Evolutionary conservation across 2,888 invertebrate genomes (phyloP).

Genomic region (Synanthedon myopaeformis): DNA sequence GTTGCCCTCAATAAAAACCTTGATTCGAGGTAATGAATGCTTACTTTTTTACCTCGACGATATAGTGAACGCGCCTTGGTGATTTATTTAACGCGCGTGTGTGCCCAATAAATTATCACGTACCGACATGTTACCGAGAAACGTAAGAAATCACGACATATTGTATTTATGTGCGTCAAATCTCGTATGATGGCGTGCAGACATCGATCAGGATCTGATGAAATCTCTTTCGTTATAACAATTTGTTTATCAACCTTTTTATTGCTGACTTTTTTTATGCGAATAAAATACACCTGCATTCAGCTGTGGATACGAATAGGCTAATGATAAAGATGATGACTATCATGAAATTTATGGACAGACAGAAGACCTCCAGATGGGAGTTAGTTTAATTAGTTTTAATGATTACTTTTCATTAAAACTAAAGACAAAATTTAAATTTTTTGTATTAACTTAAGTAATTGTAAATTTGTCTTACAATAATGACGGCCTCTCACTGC

Average conservation of each 20-base stretch:
- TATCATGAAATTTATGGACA: no score
- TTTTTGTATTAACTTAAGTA: no score
- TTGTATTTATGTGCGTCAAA: constrained; percentile 4
- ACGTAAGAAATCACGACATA: neutral
- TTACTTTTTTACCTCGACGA: constrained; percentile 11
- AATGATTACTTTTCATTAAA: no score
- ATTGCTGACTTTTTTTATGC: no score
- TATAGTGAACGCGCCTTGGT: constrained; percentile 9
- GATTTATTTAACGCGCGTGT: constrained; percentile 12
- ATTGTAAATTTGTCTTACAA: no score
- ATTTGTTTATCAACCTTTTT: neutral
- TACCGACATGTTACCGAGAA: constrained; percentile 12
- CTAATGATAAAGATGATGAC: no score
- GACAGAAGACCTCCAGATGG: no score
- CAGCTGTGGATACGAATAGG: no score
- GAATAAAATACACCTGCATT: no score
- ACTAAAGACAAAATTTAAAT: no score
- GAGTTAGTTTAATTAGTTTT: no score
- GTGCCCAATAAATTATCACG: constrained; percentile 13
- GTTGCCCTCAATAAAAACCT: constrained; percentile 1
- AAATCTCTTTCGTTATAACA: constrained; percentile 5
- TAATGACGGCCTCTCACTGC: no score
- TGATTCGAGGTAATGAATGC: constrained; percentile 7
- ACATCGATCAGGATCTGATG: constrained; percentile 8
- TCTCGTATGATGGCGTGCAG: constrained; percentile 3